Evolutionary conservation across 35 echinoderm and acorn worm species (phyloP).

Genomic region (Anneissia japonica): DNA sequence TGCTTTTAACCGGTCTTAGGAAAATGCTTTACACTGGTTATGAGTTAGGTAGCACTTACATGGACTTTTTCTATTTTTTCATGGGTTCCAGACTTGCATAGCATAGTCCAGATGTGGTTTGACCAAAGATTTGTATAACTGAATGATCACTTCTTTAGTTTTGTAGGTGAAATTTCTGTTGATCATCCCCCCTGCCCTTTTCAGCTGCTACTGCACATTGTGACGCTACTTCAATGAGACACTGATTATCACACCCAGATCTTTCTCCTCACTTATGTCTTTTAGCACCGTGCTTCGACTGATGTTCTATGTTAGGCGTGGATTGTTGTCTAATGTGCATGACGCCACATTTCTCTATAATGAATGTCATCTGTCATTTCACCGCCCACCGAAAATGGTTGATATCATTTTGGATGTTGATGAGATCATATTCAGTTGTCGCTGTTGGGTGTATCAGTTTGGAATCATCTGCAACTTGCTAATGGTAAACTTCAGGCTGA

Average conservation of each 20-base stretch:
- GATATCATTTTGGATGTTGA: neutral
- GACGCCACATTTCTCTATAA: neutral
- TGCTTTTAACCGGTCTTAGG: neutral
- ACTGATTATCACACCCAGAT: neutral
- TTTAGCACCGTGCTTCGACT: neutral
- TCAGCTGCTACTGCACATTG: neutral
- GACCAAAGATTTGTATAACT: neutral
- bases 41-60: neutral
- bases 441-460: neutral
- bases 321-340: neutral
- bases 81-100: neutral
- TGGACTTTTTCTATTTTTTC: neutral
- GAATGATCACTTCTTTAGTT: neutral
- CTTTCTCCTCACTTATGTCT: neutral
- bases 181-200: neutral
- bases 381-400: neutral
- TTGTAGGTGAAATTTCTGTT: neutral
- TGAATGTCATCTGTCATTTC: neutral
- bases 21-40: too few relatives aligned
- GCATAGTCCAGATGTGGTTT: neutral
- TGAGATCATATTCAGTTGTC: too few relatives aligned
- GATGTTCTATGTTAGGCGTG: neutral
- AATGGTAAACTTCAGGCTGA: neutral
- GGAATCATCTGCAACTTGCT: constrained; percentile 3
- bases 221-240: neutral